Evolutionary conservation across 1,140 invertebrate genomes (phyloP), one percentile per base, ranked within the genome.

Genomic region (Drosophila varians): DNA sequence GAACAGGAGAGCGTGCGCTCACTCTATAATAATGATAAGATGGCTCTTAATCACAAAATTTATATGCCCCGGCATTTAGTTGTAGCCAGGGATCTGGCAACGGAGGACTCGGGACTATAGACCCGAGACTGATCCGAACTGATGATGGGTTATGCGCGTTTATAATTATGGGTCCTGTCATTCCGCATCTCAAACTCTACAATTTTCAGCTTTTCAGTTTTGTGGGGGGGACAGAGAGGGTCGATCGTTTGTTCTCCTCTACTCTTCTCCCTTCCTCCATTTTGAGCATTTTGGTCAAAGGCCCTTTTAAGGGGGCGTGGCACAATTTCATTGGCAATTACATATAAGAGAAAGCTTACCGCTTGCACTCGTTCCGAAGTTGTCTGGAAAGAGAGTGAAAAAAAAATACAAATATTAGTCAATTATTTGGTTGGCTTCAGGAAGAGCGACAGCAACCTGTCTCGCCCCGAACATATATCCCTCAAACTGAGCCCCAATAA

Each of bases 1-100:
- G 31, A 48, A 31, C 51, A 60, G 56, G 57, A 58, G 76, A 86
- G 80, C 80, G 80, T 86, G 82, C 83, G 83, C 83, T 74, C 69
- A 88, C 83, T 88, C 88, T 90, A 90, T 90, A 90, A 90, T 90
- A 90, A 90, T 90, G 89, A 90, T 90, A 90, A 90, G 89, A 89
- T 83, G 89, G 84, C 89, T 90, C 89, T 90, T 90, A 90, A 90
- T 90, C 89, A 90, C 88, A 87, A 89, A 90, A 90, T 90, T 79
- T 90, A 90, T 90, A 90, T 86, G 55, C 72, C 65, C 68, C 74
- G 72, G 73, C 76, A 80, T 80, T 87, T 87, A 86, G 80, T 87
- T 66, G 68, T 70, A 74, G 46, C 60, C 61, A 64, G 60, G 60
- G 60, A 61, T 64, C 31, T 25, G 19, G 9, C 47, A 45, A 54